Conservation (phyloP, 2,888 invertebrate genomes). For the Netelia melanura region DNA sequence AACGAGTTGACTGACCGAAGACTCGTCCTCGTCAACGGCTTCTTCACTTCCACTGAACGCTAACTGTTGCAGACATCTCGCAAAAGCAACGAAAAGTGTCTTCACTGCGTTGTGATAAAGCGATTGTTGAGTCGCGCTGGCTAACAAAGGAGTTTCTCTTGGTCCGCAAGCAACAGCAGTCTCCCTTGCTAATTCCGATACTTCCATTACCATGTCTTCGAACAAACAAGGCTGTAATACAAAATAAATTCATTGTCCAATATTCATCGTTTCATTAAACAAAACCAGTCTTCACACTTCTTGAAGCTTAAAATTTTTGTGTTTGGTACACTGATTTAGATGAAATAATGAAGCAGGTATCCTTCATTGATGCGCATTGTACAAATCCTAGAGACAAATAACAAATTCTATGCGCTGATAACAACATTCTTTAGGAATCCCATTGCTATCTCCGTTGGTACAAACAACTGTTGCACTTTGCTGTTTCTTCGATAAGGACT, state of each 20-base stretch:
- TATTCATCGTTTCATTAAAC: no score
- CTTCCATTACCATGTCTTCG: slow-evolving; percentile 90
- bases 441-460: no score
- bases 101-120: slow-evolving; percentile 81
- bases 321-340: no score
- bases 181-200: slow-evolving; percentile 89
- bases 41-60: slow-evolving; percentile 90
- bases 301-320: no score
- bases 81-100: slow-evolving; percentile 80
- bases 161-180: slow-evolving; percentile 90
- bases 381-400: no score
- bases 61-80: slow-evolving; percentile 89
- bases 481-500: no score
- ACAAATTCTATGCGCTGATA: no score
- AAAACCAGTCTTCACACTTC: no score
- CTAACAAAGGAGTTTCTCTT: slow-evolving; percentile 87
- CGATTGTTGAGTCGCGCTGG: slow-evolving; percentile 84
- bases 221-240: slow-evolving; percentile 89
- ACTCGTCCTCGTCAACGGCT: slow-evolving; percentile 86
- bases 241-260: slow-evolving; percentile 66
- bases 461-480: no score
- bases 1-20: slow-evolving; percentile 88
- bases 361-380: no score
- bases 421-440: no score
- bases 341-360: no score